phyloP scores from a whole-genome alignment of 2,113 vertebrate genomes.

The Siniperca knerii region DNA sequence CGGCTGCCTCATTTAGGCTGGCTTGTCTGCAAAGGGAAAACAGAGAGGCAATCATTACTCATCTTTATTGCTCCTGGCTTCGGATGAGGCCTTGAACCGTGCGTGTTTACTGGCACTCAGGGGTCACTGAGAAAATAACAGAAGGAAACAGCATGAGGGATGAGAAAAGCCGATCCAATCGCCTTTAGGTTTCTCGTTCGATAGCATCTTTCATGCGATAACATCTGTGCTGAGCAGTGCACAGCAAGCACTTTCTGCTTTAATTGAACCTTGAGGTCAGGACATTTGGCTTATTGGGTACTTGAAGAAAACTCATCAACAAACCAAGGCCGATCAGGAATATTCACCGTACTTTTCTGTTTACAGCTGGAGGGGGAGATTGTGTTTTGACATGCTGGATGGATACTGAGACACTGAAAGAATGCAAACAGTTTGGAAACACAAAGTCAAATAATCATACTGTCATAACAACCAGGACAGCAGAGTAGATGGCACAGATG shows the following conservation, averaged over 20 bases:
- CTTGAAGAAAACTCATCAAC: slow-evolving; percentile 14
- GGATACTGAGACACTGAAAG: slow-evolving; percentile 8
- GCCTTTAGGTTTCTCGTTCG: slow-evolving; percentile 2
- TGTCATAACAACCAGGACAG: slow-evolving; percentile 20
- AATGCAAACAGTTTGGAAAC: slow-evolving; percentile 22
- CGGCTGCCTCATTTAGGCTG: slow-evolving; percentile 95
- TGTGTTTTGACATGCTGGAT: background rate
- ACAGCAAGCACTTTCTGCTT: slow-evolving; percentile 48
- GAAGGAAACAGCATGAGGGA: slow-evolving; percentile 49
- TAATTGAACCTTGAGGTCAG: slow-evolving; percentile 59
- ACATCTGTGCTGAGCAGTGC: slow-evolving; percentile 47
- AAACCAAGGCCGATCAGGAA: slow-evolving; percentile 11
- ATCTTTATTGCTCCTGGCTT: slow-evolving; percentile 77
- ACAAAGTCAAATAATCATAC: slow-evolving; percentile 15
- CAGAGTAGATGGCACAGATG: slow-evolving; percentile 14
- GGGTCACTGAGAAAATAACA: slow-evolving; percentile 75
- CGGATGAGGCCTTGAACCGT: slow-evolving; percentile 71
- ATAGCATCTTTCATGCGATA: slow-evolving; percentile 52
- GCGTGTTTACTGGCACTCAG: slow-evolving; percentile 63
- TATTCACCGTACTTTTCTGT: slow-evolving; percentile 1
- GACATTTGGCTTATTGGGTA: slow-evolving; percentile 44
- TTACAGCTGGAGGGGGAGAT: background rate
- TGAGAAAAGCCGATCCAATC: slow-evolving; percentile 40
- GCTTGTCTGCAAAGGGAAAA: slow-evolving; percentile 91
- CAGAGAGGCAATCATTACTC: slow-evolving; percentile 70